Base-by-base conservation (phyloP, 2,797 vertebrate species). In the Myotis findleyi region DNA sequence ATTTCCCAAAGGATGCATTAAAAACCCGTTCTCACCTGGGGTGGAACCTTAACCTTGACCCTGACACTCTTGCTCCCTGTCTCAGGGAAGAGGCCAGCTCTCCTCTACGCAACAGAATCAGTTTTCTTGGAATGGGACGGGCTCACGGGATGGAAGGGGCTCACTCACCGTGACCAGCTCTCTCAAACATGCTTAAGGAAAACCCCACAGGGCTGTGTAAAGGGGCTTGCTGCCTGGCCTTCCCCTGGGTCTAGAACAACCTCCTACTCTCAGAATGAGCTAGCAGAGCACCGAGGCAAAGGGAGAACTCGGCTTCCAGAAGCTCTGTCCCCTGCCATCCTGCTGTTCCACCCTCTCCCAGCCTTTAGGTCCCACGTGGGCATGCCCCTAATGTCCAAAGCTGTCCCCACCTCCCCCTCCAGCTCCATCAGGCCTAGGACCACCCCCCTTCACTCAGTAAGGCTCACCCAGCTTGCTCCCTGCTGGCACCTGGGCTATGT, bases 361-460 rank as follows among this genome's bases (percentile, higher is more conserved):
- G 84, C 8, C 4, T 53, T 53, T 8, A 77, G 18, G 33, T 36
- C 0, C 14, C 23, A 30, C 4, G 13, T 5, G 3, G 25, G 21
- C 0, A 1, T 16, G 12, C 0, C 1, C 13, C 55, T 21, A 0
- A 4, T 36, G 21, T n/a, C 73, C 72, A n/a, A 36, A 36, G 49
- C 13, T 9, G 21, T 1, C 18, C 14, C 23, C 3, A 51, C 77
- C 25, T 10, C 64, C 7, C 6, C 13, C 49, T 92, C 27, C 25
- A 11, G n/a, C 59, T 51, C 55, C 68, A 18, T 0, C 2, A 20
- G 7, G 49, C 20, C 44, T 33, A 13, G 33, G 33, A 20, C 33
- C 41, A n/a, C 33, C 25, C 4, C 4, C 8, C 44, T 72, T 64
- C 33, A 20, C 62, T 68, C 30, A 18, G 47, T 47, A 33, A 6